Conservation (phyloP, 2,888 invertebrate species). For the Seira sanloemensis region DNA sequence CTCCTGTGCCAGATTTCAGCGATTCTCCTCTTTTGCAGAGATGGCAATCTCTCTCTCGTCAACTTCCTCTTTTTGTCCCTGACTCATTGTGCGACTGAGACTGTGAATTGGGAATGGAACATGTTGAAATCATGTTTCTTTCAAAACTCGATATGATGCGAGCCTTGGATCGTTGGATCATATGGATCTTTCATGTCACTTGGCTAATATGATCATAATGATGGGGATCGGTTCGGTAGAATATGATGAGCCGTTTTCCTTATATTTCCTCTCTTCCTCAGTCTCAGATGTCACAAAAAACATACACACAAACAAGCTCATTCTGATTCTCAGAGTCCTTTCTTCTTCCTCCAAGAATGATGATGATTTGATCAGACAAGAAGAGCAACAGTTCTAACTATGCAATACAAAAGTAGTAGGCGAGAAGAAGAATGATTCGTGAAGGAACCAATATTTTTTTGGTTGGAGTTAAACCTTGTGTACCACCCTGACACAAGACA, state of each 20-base stretch:
- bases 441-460: neutral
- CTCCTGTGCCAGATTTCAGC: slow-evolving; percentile 4
- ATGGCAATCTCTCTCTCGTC: neutral
- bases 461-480: no score
- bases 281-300: neutral
- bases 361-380: slow-evolving; percentile 1
- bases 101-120: slow-evolving; percentile 9
- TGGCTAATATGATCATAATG: neutral
- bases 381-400: neutral
- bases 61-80: neutral
- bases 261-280: neutral
- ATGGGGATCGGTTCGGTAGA: no score
- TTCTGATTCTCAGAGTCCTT: neutral
- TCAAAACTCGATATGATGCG: no score
- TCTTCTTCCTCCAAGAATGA: neutral
- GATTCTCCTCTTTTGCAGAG: no score
- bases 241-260: neutral
- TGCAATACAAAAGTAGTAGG: no score
- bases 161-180: no score
- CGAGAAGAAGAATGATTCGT: neutral
- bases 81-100: no score
- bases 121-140: slow-evolving; percentile 42
- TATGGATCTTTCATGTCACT: neutral
- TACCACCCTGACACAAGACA: neutral
- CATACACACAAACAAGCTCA: neutral